Conservation (phyloP, 2,888 invertebrate genomes). For the Pardosa pseudoannulata region DNA sequence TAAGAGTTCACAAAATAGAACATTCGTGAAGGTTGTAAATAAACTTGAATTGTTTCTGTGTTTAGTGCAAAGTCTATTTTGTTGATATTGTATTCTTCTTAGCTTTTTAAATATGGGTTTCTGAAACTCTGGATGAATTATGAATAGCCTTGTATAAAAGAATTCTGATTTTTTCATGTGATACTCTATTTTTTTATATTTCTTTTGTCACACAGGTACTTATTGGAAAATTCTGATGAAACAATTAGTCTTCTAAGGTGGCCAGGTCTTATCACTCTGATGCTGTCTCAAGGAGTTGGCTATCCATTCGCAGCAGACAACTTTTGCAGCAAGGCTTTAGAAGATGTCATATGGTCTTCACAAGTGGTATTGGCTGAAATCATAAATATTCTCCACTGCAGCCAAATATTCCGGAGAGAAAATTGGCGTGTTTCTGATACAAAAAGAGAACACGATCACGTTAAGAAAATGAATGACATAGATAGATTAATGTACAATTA, state of each 20-base stretch:
- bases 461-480: neutral
- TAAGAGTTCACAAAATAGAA: too few relatives aligned
- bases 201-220: constrained; percentile 25
- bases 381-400: constrained; percentile 49
- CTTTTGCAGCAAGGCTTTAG: constrained; percentile 46
- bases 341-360: constrained; percentile 56
- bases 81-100: too few relatives aligned
- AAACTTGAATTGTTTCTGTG: too few relatives aligned
- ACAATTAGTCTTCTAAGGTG: constrained; percentile 35
- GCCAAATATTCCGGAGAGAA: constrained; percentile 43
- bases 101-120: too few relatives aligned
- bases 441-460: neutral
- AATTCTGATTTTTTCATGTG: too few relatives aligned
- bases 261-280: constrained; percentile 54
- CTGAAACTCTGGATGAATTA: too few relatives aligned
- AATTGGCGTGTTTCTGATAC: constrained; percentile 21
- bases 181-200: too few relatives aligned
- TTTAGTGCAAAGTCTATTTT: too few relatives aligned
- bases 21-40: too few relatives aligned
- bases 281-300: constrained; percentile 43
- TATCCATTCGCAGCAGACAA: constrained; percentile 41
- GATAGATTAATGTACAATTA: constrained; percentile 30
- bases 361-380: constrained; percentile 55
- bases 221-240: constrained; percentile 30
- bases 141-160: too few relatives aligned